These are phyloP conservation scores for Drosophila murphyi DNA, from an alignment of 1,140 invertebrate genomes.

Conservation along the genomic window DNA sequence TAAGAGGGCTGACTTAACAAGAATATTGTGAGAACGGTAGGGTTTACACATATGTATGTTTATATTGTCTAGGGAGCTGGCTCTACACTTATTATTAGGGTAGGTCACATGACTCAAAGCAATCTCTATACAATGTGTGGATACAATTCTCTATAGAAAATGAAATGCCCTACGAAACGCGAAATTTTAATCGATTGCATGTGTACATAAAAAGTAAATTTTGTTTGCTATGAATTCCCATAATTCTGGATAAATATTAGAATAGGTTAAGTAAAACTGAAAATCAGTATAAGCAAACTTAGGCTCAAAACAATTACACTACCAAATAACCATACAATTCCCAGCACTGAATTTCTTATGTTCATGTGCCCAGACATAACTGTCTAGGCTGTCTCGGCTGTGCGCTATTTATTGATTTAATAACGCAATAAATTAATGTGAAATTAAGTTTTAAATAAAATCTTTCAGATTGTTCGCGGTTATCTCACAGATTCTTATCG, in stretches of 20 bases:
- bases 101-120: neutral
- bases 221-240: too few relatives aligned
- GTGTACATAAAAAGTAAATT: too few relatives aligned
- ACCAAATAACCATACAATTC: neutral
- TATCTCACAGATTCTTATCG: conserved; percentile 27
- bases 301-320: too few relatives aligned
- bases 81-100: neutral
- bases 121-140: too few relatives aligned
- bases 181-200: too few relatives aligned
- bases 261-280: too few relatives aligned
- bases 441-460: neutral
- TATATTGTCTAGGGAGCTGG: neutral
- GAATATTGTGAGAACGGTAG: neutral
- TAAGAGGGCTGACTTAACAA: conserved; percentile 19
- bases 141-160: too few relatives aligned
- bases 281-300: neutral
- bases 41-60: too few relatives aligned
- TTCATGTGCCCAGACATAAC: neutral
- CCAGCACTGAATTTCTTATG: neutral
- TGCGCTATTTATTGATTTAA: neutral
- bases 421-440: neutral
- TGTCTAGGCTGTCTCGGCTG: neutral
- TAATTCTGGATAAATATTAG: too few relatives aligned
- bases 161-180: too few relatives aligned
- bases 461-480: neutral